Evolutionary conservation across 2,113 vertebrate genomes (phyloP).

Genomic region (Phoenicopterus ruber): DNA sequence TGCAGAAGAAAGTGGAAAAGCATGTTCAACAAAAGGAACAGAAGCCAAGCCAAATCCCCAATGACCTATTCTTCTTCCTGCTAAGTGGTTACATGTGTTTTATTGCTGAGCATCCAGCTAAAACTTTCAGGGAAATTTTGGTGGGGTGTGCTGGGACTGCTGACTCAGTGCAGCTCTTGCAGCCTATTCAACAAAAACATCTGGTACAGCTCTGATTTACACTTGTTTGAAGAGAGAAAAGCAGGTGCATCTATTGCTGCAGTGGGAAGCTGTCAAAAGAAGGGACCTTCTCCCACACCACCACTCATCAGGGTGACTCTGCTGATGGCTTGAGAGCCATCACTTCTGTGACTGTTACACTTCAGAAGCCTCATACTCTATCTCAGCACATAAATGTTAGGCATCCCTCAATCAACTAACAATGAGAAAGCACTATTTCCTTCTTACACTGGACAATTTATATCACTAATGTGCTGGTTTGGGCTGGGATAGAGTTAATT

Average conservation of each 20-base stretch:
- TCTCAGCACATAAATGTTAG: background rate
- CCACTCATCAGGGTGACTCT: background rate
- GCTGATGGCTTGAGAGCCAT: background rate
- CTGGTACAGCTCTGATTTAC: conserved; percentile 41
- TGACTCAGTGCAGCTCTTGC: conserved; percentile 21
- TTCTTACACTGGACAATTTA: background rate
- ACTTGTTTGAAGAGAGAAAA: conserved; percentile 26
- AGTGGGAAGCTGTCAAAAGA: background rate
- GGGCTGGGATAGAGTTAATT: too few species aligned
- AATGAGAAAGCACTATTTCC: background rate
- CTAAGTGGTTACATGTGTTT: conserved; percentile 38
- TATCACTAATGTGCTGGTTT: background rate
- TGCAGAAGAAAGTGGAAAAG: conserved; percentile 24
- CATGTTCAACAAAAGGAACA: conserved; percentile 13
- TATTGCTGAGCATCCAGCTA: conserved; percentile 16
- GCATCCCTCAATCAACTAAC: background rate
- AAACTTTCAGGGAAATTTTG: conserved; percentile 31
- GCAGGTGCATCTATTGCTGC: background rate
- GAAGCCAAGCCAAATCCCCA: conserved; percentile 8
- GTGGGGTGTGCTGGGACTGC: background rate
- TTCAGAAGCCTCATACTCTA: background rate
- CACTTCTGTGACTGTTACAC: background rate
- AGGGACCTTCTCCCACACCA: background rate
- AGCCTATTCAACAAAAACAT: conserved; percentile 37
- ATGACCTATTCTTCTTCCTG: background rate